phyloP scores from a whole-genome alignment of 2,797 vertebrate species.

The Octomys mimax region DNA sequence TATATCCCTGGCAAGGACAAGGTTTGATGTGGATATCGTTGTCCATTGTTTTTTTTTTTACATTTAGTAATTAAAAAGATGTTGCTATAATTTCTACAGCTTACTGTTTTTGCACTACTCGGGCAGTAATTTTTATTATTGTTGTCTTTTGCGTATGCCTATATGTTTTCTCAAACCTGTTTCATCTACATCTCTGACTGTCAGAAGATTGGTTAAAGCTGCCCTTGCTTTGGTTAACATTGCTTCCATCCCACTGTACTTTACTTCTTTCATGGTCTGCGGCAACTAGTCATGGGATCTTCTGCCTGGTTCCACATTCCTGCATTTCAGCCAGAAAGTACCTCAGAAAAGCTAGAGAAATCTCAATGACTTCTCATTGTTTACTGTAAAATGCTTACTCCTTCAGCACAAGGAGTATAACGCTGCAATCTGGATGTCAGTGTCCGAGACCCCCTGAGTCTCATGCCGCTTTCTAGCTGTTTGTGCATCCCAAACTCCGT shows the following conservation, averaged over 20 bases:
- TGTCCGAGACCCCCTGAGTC: not conserved
- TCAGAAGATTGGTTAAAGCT: not conserved
- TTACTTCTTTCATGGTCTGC: not conserved
- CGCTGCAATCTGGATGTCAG: not conserved
- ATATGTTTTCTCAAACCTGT: not conserved
- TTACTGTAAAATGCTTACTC: too few species aligned
- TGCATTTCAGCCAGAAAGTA: not conserved
- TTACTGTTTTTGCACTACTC: not conserved
- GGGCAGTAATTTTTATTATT: not conserved
- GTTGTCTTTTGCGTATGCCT: not conserved
- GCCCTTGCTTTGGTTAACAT: not conserved
- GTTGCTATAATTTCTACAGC: accelerated
- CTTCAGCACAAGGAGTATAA: not conserved
- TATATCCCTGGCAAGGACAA: not conserved
- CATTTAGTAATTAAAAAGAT: not conserved
- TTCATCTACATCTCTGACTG: not conserved
- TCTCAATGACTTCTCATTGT: not conserved
- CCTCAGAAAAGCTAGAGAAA: not conserved
- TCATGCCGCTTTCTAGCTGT: not conserved
- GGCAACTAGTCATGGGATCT: not conserved
- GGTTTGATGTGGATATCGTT: not conserved
- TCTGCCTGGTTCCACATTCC: accelerated
- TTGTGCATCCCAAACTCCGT: not conserved
- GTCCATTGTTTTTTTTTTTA: not conserved
- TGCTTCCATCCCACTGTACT: not conserved